Conservation (phyloP, 2,797 vertebrate species). For the Alosa sapidissima region DNA sequence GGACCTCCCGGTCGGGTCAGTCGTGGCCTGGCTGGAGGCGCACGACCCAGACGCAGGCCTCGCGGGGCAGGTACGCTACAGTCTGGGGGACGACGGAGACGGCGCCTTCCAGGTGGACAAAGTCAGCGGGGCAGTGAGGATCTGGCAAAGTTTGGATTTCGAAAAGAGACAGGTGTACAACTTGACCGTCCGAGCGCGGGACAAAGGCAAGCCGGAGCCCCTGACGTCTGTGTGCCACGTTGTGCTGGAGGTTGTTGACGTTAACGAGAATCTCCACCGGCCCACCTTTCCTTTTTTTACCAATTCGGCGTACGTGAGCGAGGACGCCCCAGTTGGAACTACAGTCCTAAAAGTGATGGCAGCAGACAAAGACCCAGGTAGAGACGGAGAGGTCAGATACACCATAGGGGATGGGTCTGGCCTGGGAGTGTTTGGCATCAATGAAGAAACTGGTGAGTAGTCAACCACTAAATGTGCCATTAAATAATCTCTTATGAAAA, state of each 20-base stretch:
- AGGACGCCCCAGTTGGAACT: constrained; percentile 76
- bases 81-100: constrained; percentile 75
- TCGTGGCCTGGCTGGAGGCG: constrained; percentile 81
- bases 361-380: constrained; percentile 77
- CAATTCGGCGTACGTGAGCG: constrained; percentile 77
- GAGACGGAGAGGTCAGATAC: constrained; percentile 81
- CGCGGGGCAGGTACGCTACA: constrained; percentile 81
- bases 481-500: not conserved
- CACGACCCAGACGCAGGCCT: constrained; percentile 81
- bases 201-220: constrained; percentile 79
- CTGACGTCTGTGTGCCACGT: constrained; percentile 78
- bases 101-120: constrained; percentile 82
- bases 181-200: constrained; percentile 79
- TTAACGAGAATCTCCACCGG: constrained; percentile 81
- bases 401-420: constrained; percentile 83
- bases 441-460: constrained; percentile 81
- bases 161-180: constrained; percentile 83
- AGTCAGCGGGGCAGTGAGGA: constrained; percentile 78
- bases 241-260: constrained; percentile 80
- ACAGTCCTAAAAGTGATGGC: constrained; percentile 80
- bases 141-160: constrained; percentile 79
- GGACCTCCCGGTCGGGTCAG: constrained; percentile 80
- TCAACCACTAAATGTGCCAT: not conserved
- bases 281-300: constrained; percentile 78
- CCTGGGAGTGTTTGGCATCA: constrained; percentile 80